Evolutionary conservation across 2,797 vertebrate species (phyloP).

Genomic region (Centroberyx gerrardi): DNA sequence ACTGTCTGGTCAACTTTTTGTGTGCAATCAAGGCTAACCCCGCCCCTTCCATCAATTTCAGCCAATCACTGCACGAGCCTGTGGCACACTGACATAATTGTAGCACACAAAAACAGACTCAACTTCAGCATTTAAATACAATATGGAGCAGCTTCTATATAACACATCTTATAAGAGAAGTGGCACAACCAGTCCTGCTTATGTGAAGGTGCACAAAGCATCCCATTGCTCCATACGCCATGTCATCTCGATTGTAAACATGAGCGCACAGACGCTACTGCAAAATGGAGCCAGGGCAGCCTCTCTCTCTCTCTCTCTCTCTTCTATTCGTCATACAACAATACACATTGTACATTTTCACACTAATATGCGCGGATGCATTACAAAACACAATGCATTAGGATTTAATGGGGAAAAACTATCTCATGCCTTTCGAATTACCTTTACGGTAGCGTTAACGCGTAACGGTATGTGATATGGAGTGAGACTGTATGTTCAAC

Average conservation of each 20-base stretch:
- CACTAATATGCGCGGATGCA: neutral
- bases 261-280: constrained; percentile 57
- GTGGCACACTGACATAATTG: constrained; percentile 88
- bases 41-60: constrained; percentile 89
- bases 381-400: neutral
- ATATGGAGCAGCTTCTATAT: constrained; percentile 33
- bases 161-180: constrained; percentile 13
- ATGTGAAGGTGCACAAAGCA: constrained; percentile 25
- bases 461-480: constrained; percentile 56
- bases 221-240: constrained; percentile 64
- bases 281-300: constrained; percentile 82
- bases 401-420: neutral
- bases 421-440: neutral
- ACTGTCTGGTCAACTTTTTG: constrained; percentile 77
- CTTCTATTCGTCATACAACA: constrained; percentile 15
- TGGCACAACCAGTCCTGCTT: constrained; percentile 18
- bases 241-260: constrained; percentile 82
- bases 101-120: constrained; percentile 76
- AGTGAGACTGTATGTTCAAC: constrained; percentile 42
- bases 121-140: constrained; percentile 49
- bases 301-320: constrained; percentile 47
- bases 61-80: constrained; percentile 86
- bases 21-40: constrained; percentile 84
- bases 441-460: constrained; percentile 24
- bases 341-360: neutral